Conservation (phyloP, 2,113 vertebrate species). For the Furnarius figulus region DNA sequence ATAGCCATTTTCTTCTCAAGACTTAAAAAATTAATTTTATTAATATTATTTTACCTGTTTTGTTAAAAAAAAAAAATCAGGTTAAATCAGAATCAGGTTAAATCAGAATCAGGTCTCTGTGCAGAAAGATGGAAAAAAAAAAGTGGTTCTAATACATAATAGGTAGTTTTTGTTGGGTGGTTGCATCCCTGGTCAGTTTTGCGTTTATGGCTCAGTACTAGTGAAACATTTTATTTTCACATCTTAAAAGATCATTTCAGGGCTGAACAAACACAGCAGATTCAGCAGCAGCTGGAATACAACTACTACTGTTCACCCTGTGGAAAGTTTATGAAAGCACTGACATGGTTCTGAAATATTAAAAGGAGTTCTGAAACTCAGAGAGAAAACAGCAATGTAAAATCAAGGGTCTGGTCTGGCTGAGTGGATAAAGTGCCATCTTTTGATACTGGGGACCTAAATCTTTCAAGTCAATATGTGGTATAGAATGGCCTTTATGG, state of each 20-base stretch:
- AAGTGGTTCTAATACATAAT: constrained; percentile 6
- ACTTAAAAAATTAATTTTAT: neutral
- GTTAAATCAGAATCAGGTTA: neutral
- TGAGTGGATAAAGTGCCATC: constrained; percentile 61
- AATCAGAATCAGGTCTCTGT: neutral
- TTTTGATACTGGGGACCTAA: constrained; percentile 47
- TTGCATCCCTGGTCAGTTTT: constrained; percentile 60
- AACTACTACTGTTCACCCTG: constrained; percentile 65
- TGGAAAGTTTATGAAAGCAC: constrained; percentile 68
- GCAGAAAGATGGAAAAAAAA: neutral
- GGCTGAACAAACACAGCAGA: constrained; percentile 71
- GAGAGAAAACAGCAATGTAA: constrained; percentile 55
- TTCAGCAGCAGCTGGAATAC: constrained; percentile 71
- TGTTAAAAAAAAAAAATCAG: neutral
- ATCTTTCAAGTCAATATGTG: constrained; percentile 58
- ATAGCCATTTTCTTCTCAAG: neutral
- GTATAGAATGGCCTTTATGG: constrained; percentile 48
- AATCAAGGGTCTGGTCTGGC: constrained; percentile 62
- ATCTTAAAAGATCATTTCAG: constrained; percentile 75
- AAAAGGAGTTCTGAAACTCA: constrained; percentile 65
- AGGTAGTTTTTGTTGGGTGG: constrained; percentile 20
- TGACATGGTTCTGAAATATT: constrained; percentile 65
- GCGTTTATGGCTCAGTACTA: constrained; percentile 55
- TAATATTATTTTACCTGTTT: neutral
- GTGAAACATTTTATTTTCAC: constrained; percentile 72